phyloP scores from a whole-genome alignment of 2,113 vertebrate genomes.

The Dendrocopos noguchii region DNA sequence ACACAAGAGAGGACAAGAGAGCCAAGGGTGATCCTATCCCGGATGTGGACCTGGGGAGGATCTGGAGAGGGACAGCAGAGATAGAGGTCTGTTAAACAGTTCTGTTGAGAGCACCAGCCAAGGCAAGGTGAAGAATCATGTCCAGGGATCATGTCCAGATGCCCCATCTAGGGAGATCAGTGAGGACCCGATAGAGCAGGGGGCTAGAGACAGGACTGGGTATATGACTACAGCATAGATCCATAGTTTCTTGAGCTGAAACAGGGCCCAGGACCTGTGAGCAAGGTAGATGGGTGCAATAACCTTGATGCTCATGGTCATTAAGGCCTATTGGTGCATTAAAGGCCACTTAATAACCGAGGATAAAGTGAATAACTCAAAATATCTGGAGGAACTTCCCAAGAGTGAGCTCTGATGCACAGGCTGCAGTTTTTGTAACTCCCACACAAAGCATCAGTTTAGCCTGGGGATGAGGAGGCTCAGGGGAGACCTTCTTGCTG shows the following conservation, averaged over 20 bases:
- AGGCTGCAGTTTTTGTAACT: neutral
- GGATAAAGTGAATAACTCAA: neutral
- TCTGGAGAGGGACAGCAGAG: neutral
- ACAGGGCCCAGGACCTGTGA: neutral
- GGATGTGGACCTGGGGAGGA: rapidly evolving
- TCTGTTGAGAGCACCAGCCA: neutral
- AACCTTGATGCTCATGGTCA: neutral
- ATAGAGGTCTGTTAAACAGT: neutral
- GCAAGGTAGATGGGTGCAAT: neutral
- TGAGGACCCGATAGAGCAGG: neutral
- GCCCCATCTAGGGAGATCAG: neutral
- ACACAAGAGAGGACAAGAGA: neutral
- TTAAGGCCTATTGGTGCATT: neutral
- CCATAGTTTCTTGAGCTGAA: neutral
- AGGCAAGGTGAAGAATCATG: neutral
- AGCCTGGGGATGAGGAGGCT: too few species aligned
- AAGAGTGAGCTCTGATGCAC: neutral
- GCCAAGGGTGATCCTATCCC: neutral
- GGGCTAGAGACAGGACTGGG: neutral
- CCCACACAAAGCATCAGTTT: neutral
- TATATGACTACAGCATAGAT: neutral
- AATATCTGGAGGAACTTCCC: neutral
- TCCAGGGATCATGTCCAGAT: neutral
- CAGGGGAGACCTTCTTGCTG: too few species aligned
- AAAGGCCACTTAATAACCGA: neutral